Evolutionary conservation across 2,888 invertebrate species (phyloP), one percentile per base, ranked within the genome.

Genomic region (Sinhomidia bicolor): DNA sequence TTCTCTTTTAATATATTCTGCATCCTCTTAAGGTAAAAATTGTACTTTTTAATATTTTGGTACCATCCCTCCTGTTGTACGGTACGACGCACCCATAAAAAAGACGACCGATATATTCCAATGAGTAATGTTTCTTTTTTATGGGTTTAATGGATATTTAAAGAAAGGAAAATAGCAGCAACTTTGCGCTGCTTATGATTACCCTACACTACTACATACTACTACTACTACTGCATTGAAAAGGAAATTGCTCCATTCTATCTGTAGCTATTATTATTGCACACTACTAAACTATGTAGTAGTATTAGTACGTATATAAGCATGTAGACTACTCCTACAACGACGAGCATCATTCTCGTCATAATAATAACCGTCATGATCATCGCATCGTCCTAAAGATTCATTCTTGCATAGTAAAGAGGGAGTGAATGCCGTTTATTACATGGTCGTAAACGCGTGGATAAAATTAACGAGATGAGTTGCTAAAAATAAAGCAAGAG

Each of bases 391-490:
- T 51, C 54, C 57, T 23, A 32, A 47, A 54, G 44, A 81, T 20
- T 51, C 87, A 51, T 87, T 81, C 87, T 87, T 81, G 81, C 82
- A 78, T 83, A 65, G 88, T 65, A 76, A 88, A 78, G 80, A 81
- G 76, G 89, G 85, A 60, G 74, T 80, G 89, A 85, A 85, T 85
- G 79, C 80, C 65, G 82, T 82, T 82, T 88, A n/a, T 89, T 80
- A 85, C 84, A 85, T 85, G 85, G 84, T 88, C 85, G 88, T 85
- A 90, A 89, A 90, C 89, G 88, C 90, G 90, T 90, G 90, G 89
- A 88, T 89, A 88, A 89, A 89, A 90, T 89, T 88, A 90, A 90
- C 90, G 88, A 88, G 89, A 89, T 88, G 89, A 89, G 89, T 89
- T 90, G 88, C 90, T 90, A 90, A 89, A 90, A 90, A 90, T 90